Evolutionary conservation across 2,113 vertebrate genomes (phyloP), one percentile per base, ranked within the genome.

Genomic region (Indicator maculatus): DNA sequence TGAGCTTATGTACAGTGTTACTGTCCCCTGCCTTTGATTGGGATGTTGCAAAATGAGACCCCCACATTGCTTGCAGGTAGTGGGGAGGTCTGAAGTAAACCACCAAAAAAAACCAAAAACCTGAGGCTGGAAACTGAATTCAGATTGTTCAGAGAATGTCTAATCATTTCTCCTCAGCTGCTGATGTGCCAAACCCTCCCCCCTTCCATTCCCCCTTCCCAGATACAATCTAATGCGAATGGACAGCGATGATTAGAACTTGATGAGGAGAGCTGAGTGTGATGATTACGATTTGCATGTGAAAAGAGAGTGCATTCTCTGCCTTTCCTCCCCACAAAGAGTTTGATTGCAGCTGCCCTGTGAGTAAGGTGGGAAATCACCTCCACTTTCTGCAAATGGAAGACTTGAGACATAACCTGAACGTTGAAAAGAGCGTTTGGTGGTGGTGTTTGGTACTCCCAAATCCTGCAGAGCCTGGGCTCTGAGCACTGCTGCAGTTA

Each of bases 51-150:
- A 41, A 44, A 11, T 4, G 13, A 66, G 64, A 60, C 13, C 16
- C 33, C 5, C 2, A 0, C n/a, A 1, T 28, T 65, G 10, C 15
- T 44, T 56, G 27, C 9, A 23, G 30, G n/a, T n/a, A 41, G 58
- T 7, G 38, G 60, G 39, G 10, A 45, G 28, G 14, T 1, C 1
- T n/a, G 56, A 30, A n/a, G 31, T 55, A 66, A 58, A 52, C 5
- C 45, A 69, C 15, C 11, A n/a, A 13, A 12, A 38, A n/a, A 12
- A 3, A 2, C 4, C 28, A 47, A 24, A 52, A 52, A 14, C 31
- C 60, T 36, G 33, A 45, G 56, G 23, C 56, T 55, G 20, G 30
- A n/a, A 70, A 16, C 6, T 31, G 30, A 23, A 15, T 50, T 80
- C 55, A 73, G 18, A 8, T 76, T 65, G 55, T 28, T 72, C 36